Evolutionary conservation across 2,113 vertebrate genomes (phyloP).

Genomic region (Daubentonia madagascariensis): DNA sequence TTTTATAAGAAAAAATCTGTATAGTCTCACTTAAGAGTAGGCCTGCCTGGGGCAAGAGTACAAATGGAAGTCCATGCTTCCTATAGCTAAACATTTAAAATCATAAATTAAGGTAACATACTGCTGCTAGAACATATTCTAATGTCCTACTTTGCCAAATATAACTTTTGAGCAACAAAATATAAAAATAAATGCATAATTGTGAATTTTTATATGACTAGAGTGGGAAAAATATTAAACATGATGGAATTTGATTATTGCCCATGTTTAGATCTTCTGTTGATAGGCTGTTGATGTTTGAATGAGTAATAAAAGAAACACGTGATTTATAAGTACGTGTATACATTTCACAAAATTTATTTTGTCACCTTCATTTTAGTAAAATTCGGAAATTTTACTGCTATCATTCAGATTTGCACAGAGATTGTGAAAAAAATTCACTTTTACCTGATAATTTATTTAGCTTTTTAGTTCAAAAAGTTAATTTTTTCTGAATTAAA

Average conservation of each 20-base stretch:
- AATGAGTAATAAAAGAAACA: background rate
- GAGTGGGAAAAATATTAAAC: background rate
- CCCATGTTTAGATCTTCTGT: background rate
- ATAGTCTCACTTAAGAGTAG: background rate
- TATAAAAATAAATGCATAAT: background rate
- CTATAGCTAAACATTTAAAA: background rate
- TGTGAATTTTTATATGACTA: background rate
- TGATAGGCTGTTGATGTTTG: background rate
- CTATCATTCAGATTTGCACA: background rate
- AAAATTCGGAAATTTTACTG: background rate
- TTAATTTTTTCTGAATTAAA: background rate
- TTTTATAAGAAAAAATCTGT: background rate
- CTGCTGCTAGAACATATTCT: background rate
- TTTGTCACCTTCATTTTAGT: background rate
- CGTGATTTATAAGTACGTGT: background rate
- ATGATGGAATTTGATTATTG: background rate
- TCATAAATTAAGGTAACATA: background rate
- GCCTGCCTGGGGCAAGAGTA: background rate
- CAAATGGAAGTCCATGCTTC: background rate
- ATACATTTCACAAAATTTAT: background rate
- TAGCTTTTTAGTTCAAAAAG: background rate
- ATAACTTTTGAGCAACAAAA: background rate
- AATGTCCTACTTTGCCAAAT: background rate
- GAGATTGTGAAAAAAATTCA: background rate
- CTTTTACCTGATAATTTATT: background rate